These are phyloP conservation scores for Montifringilla adamsi DNA, from an alignment of 2,113 vertebrate species.

Conservation along the genomic window DNA sequence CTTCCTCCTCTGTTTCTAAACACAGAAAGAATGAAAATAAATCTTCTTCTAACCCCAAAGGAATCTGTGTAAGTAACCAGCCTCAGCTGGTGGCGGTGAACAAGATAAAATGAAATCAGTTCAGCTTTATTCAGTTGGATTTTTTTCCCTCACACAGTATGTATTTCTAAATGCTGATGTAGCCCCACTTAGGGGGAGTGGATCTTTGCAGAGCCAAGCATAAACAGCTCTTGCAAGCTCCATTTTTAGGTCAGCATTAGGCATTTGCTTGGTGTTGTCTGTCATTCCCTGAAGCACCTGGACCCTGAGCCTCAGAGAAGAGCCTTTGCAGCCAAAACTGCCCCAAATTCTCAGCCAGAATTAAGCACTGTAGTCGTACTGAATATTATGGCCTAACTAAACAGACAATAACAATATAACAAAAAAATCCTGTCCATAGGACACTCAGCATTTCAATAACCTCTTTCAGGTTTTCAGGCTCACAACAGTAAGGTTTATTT, in stretches of 20 bases:
- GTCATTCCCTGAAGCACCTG: neutral
- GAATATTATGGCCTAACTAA: neutral
- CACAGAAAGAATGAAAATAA: slow-evolving; percentile 87
- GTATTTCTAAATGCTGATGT: neutral
- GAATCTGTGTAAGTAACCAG: slow-evolving; percentile 76
- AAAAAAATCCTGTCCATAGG: neutral
- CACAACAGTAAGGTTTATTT: neutral
- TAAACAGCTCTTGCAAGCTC: neutral
- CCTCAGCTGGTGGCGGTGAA: neutral
- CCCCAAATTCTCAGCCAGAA: neutral
- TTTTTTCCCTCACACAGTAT: neutral
- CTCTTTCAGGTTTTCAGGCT: neutral
- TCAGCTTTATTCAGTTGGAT: neutral
- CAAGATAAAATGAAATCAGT: neutral
- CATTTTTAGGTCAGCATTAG: neutral
- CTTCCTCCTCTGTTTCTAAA: slow-evolving; percentile 74
- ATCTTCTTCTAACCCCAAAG: slow-evolving; percentile 77
- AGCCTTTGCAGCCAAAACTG: neutral
- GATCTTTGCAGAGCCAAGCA: neutral
- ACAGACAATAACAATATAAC: neutral
- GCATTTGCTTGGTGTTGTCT: neutral
- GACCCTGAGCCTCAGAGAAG: neutral
- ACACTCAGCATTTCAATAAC: neutral
- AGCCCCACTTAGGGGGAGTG: neutral
- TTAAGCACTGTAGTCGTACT: neutral